Evolutionary conservation across 2,888 invertebrate species (phyloP).

Genomic region (Thereva unica): DNA sequence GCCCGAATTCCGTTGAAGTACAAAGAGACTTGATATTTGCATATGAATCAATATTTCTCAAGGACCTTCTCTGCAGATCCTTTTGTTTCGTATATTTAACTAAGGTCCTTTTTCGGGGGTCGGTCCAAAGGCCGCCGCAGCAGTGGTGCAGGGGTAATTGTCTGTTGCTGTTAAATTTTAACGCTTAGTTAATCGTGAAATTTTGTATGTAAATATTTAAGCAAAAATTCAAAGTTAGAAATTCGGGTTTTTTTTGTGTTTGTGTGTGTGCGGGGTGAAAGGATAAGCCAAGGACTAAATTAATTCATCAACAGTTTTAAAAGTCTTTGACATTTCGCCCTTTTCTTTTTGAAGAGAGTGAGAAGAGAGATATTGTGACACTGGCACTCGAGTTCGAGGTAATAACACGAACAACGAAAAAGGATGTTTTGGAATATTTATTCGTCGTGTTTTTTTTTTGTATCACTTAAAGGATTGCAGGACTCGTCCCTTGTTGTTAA

Average conservation of each 20-base stretch:
- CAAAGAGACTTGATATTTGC: conserved; percentile 16
- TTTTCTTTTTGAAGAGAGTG: not conserved
- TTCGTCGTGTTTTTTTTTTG: not conserved
- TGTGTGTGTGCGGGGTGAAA: conserved; percentile 1
- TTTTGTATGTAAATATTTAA: conserved; percentile 35
- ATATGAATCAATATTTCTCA: conserved; percentile 30
- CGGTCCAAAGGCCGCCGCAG: not conserved
- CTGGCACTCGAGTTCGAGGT: no score
- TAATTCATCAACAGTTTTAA: conserved; percentile 30
- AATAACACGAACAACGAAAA: not conserved
- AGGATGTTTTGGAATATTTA: not conserved
- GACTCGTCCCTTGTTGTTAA: conserved; percentile 1
- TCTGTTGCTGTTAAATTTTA: conserved; percentile 33
- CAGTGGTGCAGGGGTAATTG: conserved; percentile 23
- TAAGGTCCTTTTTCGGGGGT: not conserved
- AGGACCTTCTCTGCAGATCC: conserved; percentile 20
- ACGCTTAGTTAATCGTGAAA: conserved; percentile 37
- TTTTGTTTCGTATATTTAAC: conserved; percentile 24
- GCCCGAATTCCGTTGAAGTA: conserved; percentile 5
- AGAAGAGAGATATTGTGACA: no score
- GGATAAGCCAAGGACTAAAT: conserved; percentile 10
- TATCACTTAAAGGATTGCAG: not conserved
- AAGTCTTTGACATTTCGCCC: conserved; percentile 21
- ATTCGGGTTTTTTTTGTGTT: not conserved
- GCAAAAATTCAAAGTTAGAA: conserved; percentile 5